These are phyloP conservation scores for Sorex maritimensis DNA, from an alignment of 2,797 vertebrate species.

Conservation along the genomic window DNA sequence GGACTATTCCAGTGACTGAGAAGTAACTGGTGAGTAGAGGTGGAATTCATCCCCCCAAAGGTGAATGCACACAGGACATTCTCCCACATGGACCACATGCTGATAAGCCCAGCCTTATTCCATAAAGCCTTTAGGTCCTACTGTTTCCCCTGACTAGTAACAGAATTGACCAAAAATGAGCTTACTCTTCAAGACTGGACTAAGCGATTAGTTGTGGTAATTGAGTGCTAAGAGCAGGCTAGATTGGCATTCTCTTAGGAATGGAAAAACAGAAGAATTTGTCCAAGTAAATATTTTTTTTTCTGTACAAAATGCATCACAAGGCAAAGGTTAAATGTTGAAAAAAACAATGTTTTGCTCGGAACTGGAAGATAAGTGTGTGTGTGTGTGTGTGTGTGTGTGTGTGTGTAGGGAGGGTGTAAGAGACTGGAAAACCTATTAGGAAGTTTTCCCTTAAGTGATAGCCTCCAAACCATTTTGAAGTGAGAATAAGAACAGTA, in stretches of 20 bases:
- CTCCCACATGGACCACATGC: too few species aligned
- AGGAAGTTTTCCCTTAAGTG: conserved; percentile 48
- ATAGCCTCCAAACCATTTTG: conserved; percentile 36
- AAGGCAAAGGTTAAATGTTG: conserved; percentile 16
- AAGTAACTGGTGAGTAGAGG: not conserved
- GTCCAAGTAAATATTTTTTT: conserved; percentile 26
- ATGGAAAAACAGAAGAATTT: conserved; percentile 27
- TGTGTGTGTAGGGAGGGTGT: not conserved
- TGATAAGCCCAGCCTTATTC: not conserved
- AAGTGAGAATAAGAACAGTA: conserved; percentile 40
- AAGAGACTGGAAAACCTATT: not conserved
- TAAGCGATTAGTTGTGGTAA: not conserved
- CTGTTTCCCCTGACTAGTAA: conserved; percentile 4
- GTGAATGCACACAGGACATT: not conserved
- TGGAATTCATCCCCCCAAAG: too few species aligned
- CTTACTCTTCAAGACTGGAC: not conserved
- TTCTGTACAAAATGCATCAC: not conserved
- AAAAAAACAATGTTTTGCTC: conserved; percentile 22
- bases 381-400: not conserved
- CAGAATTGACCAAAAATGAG: conserved; percentile 20
- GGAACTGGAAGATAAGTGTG: not conserved
- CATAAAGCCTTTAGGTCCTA: not conserved
- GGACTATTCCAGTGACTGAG: not conserved
- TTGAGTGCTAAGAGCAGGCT: not conserved
- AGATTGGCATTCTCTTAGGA: not conserved